Percentiles rank a stretch among this genome's conserved stretches.
These are phyloP conservation scores for Cliona cf. orientalis DNA, from an alignment of 37 sponge, comb jelly and placozoan species.

Conservation along the genomic window DNA sequence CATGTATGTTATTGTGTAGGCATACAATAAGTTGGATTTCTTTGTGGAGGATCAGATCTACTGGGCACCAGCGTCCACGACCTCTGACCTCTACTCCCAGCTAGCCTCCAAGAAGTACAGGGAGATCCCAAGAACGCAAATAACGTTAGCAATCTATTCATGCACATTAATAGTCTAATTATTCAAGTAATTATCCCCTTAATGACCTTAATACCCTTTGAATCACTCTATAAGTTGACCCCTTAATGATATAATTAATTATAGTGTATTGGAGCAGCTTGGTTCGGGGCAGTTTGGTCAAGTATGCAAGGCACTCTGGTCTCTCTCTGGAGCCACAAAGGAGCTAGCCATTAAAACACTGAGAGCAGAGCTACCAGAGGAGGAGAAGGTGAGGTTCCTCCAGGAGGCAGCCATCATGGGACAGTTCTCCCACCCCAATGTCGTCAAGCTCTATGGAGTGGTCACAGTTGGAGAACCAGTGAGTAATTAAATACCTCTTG, in stretches of 20 bases:
- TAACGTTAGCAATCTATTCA: no score
- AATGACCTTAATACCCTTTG: no score
- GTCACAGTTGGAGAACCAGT: constrained; percentile 80
- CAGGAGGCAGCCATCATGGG: constrained; percentile 85
- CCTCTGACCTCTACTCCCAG: constrained; percentile 33
- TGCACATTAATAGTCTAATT: no score
- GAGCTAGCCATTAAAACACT: constrained; percentile 72
- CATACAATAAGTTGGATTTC: constrained; percentile 23
- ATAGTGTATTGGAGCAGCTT: constrained; percentile 31
- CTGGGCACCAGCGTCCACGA: constrained; percentile 48
- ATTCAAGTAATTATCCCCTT: no score
- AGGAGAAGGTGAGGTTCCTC: constrained; percentile 71
- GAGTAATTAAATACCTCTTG: constrained; percentile 13
- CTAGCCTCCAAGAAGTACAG: constrained; percentile 31
- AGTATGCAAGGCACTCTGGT: constrained; percentile 67
- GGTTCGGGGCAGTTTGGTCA: constrained; percentile 79
- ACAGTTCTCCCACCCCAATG: constrained; percentile 77
- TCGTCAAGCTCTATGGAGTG: constrained; percentile 70
- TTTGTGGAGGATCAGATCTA: constrained; percentile 21
- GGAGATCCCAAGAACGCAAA: constrained; percentile 15
- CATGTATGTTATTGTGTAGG: no score
- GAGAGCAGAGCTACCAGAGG: constrained; percentile 16
- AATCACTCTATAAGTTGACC: no score
- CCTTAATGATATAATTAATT: no score
- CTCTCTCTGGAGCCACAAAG: neutral